Base-by-base conservation (phyloP, 2,888 invertebrate species). In the Muschampia plurimacula region DNA sequence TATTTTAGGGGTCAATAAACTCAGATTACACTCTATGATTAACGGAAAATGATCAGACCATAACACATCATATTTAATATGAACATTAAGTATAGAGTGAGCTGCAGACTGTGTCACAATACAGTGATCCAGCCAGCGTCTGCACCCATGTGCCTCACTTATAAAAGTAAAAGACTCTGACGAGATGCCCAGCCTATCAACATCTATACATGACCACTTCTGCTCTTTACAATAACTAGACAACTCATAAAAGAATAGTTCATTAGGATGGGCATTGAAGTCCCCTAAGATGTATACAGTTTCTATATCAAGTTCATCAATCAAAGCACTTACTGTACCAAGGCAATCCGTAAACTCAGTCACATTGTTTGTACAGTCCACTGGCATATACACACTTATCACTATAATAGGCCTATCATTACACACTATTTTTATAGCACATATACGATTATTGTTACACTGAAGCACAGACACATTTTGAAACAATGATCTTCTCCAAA, bases 41-140 rank as follows among this genome's bases (percentile, higher is more conserved):
- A 46, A 46, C 2, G 46, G 46, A 46, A 46, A 46, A 6, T 46
- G 46, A 46, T 46, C 46, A 2, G 46, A 46, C 46, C 46, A 46
- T 8, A 46, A 8, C 4, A 46, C 46, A 46, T 46, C 46, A 46
- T 46, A 46, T 46, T 46, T 46, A 4, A 46, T 6, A 46, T 12
- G 2, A 46, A 46, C 46, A 46, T 46, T 46, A 6, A 2, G 2
- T 6, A 46, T 6, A 4, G 46, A 46, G 2, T 46, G 46, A 46
- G 46, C 46, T 6, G 46, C 46, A 46, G 46, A 46, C 46, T 46
- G 65, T 32, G 77, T 76, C 10, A 67, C 55, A 46, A 76, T 13
- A 69, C 67, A 74, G 66, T 78, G 76, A 60, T 78, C 76, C 7
- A 77, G 69, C 73, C 69, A 74, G 22, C 73, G 62, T 9, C 44